Base-by-base conservation (phyloP, 2,888 invertebrate genomes). In the Bugula neritina region DNA sequence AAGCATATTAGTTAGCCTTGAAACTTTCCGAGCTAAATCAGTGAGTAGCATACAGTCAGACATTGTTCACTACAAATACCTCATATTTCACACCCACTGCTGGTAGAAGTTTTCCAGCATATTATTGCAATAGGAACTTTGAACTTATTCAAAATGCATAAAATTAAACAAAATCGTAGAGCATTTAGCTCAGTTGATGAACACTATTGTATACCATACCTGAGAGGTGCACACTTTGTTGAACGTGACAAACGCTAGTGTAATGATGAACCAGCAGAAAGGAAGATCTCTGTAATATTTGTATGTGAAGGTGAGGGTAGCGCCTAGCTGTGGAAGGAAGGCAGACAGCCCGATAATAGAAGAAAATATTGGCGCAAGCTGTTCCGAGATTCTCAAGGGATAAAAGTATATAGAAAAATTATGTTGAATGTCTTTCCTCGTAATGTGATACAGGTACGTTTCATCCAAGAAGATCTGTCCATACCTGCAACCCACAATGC, bases 341-440 rank as follows among this genome's bases (percentile, higher is more conserved):
- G 88, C 87, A 0, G 89, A 79, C 0, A 89, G 74, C 78, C 90
- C 91, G 3, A 91, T 81, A 13, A 88, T 85, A 0, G 86, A 13
- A 1, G 77, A 75, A 5, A 74, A 73, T 3, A 58, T 72, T 1
- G 70, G 72, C 34, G 74, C 75, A 13, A 76, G 74, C 43, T 77
- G 76, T 31, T 72, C 52, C 5, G 55, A 72, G 23, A 72, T 31
- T 72, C 55, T 23, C 13, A 71, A 25, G 3, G 34, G 89, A 82
- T 98, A 94, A 85, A 98, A 99, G 77, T 93, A 92, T 0, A 95
- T 87, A 0, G 98, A 99, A 84, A 99, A 99, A 83, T 99, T 99
- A 83, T 99, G 99, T 31, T 91, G 89, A 0, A 90, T 89, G 82
- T 99, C 99, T 79, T 90, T 90, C 70, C 98, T 88, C 2, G 89